These are phyloP conservation scores for Nothobranchius kuhntae DNA, from an alignment of 2,113 vertebrate genomes.

Conservation along the genomic window DNA sequence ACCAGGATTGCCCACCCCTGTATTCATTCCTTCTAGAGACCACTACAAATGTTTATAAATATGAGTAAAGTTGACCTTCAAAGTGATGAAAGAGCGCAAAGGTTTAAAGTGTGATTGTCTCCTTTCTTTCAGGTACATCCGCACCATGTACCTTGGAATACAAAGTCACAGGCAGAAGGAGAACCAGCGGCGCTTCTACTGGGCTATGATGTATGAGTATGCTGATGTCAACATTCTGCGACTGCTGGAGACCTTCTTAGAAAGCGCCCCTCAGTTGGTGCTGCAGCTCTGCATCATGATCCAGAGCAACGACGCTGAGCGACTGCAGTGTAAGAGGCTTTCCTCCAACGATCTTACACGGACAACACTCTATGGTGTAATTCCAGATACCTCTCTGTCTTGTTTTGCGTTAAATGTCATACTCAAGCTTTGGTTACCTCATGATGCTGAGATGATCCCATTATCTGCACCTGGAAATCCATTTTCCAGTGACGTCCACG, in stretches of 20 bases:
- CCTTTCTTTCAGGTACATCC: slow-evolving; percentile 86
- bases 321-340: slow-evolving; percentile 93
- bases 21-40: too few relatives aligned
- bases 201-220: slow-evolving; percentile 99
- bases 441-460: not conserved
- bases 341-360: slow-evolving; percentile 15
- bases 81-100: too few relatives aligned
- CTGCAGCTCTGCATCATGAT: slow-evolving; percentile 99
- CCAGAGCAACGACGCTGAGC: slow-evolving; percentile 97
- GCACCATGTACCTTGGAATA: slow-evolving; percentile 98
- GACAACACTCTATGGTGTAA: slow-evolving; percentile 18
- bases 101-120: not conserved
- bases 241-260: slow-evolving; percentile 97
- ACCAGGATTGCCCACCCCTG: too few relatives aligned
- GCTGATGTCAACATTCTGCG: slow-evolving; percentile 99
- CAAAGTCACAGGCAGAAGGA: slow-evolving; percentile 97
- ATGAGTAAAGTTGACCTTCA: too few relatives aligned
- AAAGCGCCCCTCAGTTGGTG: slow-evolving; percentile 99
- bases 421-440: not conserved
- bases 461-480: slow-evolving; percentile 6
- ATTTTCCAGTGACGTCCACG: slow-evolving; percentile 6
- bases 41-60: not conserved
- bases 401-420: slow-evolving; percentile 1
- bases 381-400: not conserved
- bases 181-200: slow-evolving; percentile 98